Percentiles rank a stretch among this genome's conserved stretches.
Evolutionary conservation across 2,888 invertebrate species (phyloP).

Genomic region (Lepidocyrtoides sp.): DNA sequence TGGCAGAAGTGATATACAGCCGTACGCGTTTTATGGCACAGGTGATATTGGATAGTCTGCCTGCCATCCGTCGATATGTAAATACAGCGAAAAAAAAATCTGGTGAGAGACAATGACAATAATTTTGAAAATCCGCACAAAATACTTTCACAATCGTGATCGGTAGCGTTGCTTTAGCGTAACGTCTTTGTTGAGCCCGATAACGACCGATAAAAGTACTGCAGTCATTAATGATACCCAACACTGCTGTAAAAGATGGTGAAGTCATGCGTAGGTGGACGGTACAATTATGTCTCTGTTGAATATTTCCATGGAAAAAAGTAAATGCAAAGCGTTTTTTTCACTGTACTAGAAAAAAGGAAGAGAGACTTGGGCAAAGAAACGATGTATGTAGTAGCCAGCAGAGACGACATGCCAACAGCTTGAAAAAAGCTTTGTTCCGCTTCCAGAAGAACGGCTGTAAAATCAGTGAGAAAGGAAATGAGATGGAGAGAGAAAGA

Average conservation of each 20-base stretch:
- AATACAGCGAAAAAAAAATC: no score
- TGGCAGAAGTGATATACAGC: no score
- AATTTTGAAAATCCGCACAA: no score
- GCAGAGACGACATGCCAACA: conserved; percentile 25
- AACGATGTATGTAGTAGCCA: background rate
- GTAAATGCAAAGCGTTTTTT: background rate
- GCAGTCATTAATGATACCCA: no score
- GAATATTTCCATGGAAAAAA: background rate
- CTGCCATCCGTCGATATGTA: no score
- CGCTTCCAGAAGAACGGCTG: conserved; percentile 7
- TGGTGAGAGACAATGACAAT: no score
- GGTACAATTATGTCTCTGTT: conserved; percentile 21
- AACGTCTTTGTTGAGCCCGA: no score
- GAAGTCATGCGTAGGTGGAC: conserved; percentile 64
- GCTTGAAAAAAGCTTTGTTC: conserved; percentile 26
- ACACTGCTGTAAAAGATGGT: conserved; percentile 3
- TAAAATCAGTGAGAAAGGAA: conserved; percentile 22
- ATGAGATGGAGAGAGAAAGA: background rate
- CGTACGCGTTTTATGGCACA: no score
- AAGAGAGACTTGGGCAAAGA: background rate
- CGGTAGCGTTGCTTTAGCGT: no score
- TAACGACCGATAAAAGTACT: no score
- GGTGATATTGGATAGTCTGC: no score
- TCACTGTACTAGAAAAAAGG: background rate
- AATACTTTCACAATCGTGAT: no score